A percentile compares a stretch with the other conserved stretches of the same genome.
Evolutionary conservation across 2,888 invertebrate species (phyloP).

Genomic region (Ischnus inquisitorius): DNA sequence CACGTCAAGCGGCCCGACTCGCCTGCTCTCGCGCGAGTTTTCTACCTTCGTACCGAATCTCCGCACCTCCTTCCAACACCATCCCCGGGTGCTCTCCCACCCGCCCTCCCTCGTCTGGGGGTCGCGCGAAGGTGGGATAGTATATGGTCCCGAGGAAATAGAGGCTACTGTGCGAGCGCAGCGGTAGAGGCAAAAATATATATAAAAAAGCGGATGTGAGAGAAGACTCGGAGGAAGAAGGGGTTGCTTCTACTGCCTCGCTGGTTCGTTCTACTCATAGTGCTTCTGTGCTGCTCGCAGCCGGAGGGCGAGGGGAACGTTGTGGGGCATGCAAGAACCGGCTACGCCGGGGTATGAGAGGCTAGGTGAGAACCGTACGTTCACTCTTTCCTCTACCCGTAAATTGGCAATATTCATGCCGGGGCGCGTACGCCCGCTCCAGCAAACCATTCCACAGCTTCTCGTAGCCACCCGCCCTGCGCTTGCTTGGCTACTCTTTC

Average conservation of each 20-base stretch:
- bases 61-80: slow-evolving; percentile 58
- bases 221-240: slow-evolving; percentile 60
- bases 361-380: slow-evolving; percentile 80
- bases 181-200: slow-evolving; percentile 38
- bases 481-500: slow-evolving; percentile 14
- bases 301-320: slow-evolving; percentile 39
- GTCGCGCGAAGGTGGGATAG: slow-evolving; percentile 36
- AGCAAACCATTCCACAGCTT: slow-evolving; percentile 48
- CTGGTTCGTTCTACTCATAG: slow-evolving; percentile 50
- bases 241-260: slow-evolving; percentile 60
- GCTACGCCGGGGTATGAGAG: slow-evolving; percentile 72
- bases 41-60: slow-evolving; percentile 56
- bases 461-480: slow-evolving; percentile 26
- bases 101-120: slow-evolving; percentile 65
- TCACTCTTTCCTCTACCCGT: slow-evolving; percentile 76
- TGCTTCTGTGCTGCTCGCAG: slow-evolving; percentile 49
- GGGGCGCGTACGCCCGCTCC: slow-evolving; percentile 65
- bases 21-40: slow-evolving; percentile 69
- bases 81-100: slow-evolving; percentile 22
- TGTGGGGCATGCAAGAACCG: slow-evolving; percentile 63
- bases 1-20: slow-evolving; percentile 79
- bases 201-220: slow-evolving; percentile 63
- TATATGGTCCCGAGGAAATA: slow-evolving; percentile 64
- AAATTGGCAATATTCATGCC: slow-evolving; percentile 82
- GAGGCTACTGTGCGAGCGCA: slow-evolving; percentile 57